phyloP scores from a whole-genome alignment of 2,797 vertebrate species.

The Eremophila alpestris region DNA sequence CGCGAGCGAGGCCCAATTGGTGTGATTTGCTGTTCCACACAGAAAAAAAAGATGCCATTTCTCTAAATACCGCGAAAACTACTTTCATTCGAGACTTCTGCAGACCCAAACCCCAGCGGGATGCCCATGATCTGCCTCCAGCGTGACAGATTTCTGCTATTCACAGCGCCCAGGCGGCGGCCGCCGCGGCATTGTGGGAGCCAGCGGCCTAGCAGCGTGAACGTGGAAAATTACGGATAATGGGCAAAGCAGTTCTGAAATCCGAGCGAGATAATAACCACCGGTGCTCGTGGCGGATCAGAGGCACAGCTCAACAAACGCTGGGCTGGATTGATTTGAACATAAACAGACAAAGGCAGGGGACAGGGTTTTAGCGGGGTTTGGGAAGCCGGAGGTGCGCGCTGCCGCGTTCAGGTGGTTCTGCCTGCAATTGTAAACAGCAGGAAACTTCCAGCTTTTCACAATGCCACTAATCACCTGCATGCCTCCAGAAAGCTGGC shows the following conservation, averaged over 20 bases:
- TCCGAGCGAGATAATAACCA: constrained; percentile 41
- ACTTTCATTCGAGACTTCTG: constrained; percentile 30
- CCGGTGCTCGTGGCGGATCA: constrained; percentile 19
- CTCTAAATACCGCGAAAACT: constrained; percentile 53
- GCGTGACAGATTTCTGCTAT: constrained; percentile 48
- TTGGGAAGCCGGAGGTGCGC: neutral
- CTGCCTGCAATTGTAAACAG: neutral
- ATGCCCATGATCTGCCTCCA: constrained; percentile 46
- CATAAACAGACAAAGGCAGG: constrained; percentile 41
- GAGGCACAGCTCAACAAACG: constrained; percentile 43
- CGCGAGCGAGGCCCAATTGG: neutral
- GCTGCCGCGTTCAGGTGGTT: neutral
- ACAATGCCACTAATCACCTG: neutral
- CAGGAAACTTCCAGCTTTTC: neutral
- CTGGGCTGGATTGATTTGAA: constrained; percentile 52
- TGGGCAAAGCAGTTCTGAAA: constrained; percentile 60
- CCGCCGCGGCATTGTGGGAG: constrained; percentile 25
- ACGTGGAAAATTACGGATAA: constrained; percentile 65
- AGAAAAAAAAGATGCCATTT: constrained; percentile 33
- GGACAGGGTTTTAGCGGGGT: constrained; percentile 25
- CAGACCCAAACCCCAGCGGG: constrained; percentile 55
- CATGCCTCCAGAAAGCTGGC: constrained; percentile 1
- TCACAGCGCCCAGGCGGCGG: neutral
- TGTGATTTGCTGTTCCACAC: constrained; percentile 9
- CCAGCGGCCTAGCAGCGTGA: constrained; percentile 31